A percentile compares a stretch with the other conserved stretches of the same genome.
These are phyloP conservation scores for Leucoptera coffeella DNA, from an alignment of 2,888 invertebrate species.

Conservation along the genomic window DNA sequence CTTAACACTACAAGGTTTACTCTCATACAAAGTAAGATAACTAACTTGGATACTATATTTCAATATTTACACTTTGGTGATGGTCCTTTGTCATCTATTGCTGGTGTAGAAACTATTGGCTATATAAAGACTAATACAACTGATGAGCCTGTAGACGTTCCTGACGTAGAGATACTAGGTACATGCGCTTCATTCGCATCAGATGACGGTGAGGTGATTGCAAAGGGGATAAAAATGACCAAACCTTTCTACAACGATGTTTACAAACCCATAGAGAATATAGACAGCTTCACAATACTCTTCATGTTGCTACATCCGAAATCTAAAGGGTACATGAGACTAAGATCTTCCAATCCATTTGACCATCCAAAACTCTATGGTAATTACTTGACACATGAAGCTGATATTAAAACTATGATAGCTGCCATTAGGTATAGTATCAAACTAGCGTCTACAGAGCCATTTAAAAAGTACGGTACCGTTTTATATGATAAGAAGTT, in stretches of 20 bases:
- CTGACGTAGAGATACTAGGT: slow-evolving; percentile 61
- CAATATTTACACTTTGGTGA: slow-evolving; percentile 31
- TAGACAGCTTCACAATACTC: slow-evolving; percentile 37
- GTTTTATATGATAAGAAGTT: slow-evolving; percentile 44
- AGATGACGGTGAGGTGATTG: slow-evolving; percentile 39
- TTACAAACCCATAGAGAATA: slow-evolving; percentile 27
- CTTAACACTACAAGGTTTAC: slow-evolving; percentile 34
- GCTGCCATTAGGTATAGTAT: slow-evolving; percentile 54
- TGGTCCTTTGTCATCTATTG: slow-evolving; percentile 47
- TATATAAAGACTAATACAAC: slow-evolving; percentile 55
- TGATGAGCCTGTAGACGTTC: slow-evolving; percentile 42
- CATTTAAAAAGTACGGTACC: slow-evolving; percentile 57
- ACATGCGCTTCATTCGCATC: slow-evolving; percentile 50
- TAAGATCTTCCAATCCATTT: slow-evolving; percentile 59
- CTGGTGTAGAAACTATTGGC: slow-evolving; percentile 53
- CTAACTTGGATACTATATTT: slow-evolving; percentile 19
- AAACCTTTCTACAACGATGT: slow-evolving; percentile 32
- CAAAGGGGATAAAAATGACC: slow-evolving; percentile 26
- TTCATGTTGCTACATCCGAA: slow-evolving; percentile 57
- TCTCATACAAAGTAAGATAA: slow-evolving; percentile 17
- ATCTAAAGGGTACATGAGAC: slow-evolving; percentile 58
- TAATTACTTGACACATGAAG: slow-evolving; percentile 61
- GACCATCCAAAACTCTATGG: slow-evolving; percentile 63
- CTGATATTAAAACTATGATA: slow-evolving; percentile 54
- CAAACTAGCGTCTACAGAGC: slow-evolving; percentile 46